Evolutionary conservation across 2,797 vertebrate species (phyloP).

Genomic region (Dallia pectoralis): DNA sequence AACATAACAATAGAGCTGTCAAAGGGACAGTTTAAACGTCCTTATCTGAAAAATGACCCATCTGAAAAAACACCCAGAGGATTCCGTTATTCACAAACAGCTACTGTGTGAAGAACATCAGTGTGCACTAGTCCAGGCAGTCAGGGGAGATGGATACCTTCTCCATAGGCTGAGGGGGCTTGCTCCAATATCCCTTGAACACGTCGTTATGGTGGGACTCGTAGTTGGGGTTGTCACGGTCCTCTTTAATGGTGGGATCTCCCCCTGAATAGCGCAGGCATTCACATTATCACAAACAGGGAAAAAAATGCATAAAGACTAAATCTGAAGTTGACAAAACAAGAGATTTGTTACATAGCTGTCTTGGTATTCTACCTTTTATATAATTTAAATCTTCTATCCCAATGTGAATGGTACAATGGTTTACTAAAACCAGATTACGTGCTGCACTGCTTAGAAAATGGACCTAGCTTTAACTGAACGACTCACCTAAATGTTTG

Average conservation of each 20-base stretch:
- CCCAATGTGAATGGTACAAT: no score
- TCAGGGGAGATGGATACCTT: constrained; percentile 40
- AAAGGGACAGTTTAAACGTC: not conserved
- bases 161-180: constrained; percentile 18
- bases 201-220: constrained; percentile 38
- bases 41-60: not conserved
- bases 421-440: not conserved
- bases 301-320: not conserved
- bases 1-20: not conserved
- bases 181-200: constrained; percentile 39
- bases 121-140: not conserved
- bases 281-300: not conserved
- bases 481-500: constrained; percentile 36
- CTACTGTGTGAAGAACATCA: not conserved
- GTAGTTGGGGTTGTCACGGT: not conserved
- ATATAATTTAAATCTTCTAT: no score
- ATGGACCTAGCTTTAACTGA: not conserved
- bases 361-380: no score
- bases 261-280: constrained; percentile 31
- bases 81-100: not conserved
- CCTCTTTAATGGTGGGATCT: constrained; percentile 40
- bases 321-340: no score
- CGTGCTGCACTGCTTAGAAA: not conserved
- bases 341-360: no score
- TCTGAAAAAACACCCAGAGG: not conserved